These are phyloP conservation scores for Apis cerana DNA, from an alignment of 1,140 invertebrate genomes.

Conservation along the genomic window DNA sequence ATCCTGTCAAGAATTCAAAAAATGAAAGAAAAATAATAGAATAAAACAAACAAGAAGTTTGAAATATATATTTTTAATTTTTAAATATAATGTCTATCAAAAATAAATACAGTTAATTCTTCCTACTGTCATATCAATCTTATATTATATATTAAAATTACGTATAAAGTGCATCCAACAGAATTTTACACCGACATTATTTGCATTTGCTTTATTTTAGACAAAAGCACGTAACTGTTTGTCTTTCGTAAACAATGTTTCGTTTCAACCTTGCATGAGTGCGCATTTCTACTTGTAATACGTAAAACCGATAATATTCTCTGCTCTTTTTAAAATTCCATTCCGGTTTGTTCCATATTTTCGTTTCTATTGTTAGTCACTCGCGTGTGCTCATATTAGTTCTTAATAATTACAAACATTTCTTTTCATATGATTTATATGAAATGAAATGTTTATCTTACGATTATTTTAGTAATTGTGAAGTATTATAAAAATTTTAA, in stretches of 20 bases:
- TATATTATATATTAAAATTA: not conserved
- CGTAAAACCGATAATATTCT: not conserved
- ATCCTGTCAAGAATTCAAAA: not conserved
- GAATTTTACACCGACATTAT: not conserved
- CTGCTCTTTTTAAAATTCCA: conserved; percentile 26
- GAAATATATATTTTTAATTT: too few relatives aligned
- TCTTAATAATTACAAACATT: not conserved
- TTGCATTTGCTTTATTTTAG: conserved; percentile 23
- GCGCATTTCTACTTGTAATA: not conserved
- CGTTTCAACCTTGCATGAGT: not conserved
- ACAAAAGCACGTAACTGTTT: conserved; percentile 1
- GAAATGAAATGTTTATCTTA: not conserved
- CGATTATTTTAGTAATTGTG: not conserved
- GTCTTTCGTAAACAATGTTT: not conserved
- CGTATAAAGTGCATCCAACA: not conserved
- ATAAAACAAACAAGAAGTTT: too few relatives aligned
- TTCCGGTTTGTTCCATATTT: conserved; percentile 22
- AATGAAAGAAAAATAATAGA: not conserved
- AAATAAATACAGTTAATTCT: too few relatives aligned
- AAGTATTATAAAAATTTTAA: not conserved
- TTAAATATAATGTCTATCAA: too few relatives aligned
- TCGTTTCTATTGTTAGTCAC: conserved; percentile 25
- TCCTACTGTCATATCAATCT: too few relatives aligned
- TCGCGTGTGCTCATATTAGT: not conserved
- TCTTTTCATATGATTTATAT: not conserved